Percentiles rank a stretch among this genome's conserved stretches.
These are phyloP conservation scores for Zaprionus taronus DNA, from an alignment of 1,140 invertebrate species.

Conservation along the genomic window DNA sequence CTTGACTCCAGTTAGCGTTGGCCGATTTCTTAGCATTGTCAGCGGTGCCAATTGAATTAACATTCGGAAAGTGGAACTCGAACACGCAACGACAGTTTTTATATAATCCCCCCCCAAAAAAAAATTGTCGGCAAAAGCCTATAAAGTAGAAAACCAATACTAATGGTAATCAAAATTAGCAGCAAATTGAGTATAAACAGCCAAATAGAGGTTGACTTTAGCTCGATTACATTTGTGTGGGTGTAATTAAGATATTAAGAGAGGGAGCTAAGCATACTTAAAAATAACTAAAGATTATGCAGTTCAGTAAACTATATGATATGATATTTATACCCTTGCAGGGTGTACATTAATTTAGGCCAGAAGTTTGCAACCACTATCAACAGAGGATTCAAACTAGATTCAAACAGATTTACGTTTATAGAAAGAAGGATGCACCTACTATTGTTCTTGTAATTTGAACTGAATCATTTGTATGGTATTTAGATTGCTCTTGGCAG, in stretches of 20 bases:
- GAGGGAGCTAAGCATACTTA: not conserved
- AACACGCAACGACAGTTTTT: constrained; percentile 16
- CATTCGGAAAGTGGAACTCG: constrained; percentile 14
- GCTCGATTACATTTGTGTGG: not conserved
- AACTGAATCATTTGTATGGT: too few relatives aligned
- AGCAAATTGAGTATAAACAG: not conserved
- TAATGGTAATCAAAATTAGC: not conserved
- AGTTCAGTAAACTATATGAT: too few relatives aligned
- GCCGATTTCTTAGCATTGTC: not conserved
- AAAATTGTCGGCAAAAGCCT: not conserved
- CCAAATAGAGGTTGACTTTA: not conserved
- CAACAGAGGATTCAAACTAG: too few relatives aligned
- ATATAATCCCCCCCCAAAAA: not conserved
- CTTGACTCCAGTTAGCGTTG: constrained; percentile 28
- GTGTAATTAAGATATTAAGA: not conserved
- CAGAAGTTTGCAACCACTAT: too few relatives aligned
- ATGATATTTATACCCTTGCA: too few relatives aligned
- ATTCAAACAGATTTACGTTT: too few relatives aligned
- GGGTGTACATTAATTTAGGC: too few relatives aligned
- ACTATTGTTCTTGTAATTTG: too few relatives aligned
- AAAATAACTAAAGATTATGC: not conserved
- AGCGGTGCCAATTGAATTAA: constrained; percentile 44
- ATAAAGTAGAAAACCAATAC: not conserved
- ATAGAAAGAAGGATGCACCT: too few relatives aligned
- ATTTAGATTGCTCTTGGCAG: too few relatives aligned